A percentile compares a stretch with the other conserved stretches of the same genome.
phyloP scores from a whole-genome alignment of 2,888 invertebrate genomes.

The Hedya salicella region DNA sequence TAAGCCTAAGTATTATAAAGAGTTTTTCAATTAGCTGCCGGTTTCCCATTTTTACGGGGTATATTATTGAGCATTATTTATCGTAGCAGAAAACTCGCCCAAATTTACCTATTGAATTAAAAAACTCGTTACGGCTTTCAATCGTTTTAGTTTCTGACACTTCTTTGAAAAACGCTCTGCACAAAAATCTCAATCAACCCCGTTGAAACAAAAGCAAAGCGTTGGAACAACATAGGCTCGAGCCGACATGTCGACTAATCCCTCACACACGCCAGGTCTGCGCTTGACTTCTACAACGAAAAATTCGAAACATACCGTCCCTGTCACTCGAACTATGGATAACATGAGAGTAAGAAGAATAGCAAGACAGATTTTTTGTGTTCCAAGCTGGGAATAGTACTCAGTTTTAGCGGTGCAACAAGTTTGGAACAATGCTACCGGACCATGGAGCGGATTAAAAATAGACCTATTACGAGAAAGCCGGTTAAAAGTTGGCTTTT shows the following conservation, averaged over 20 bases:
- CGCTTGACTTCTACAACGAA: background rate
- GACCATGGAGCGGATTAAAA: slow-evolving; percentile 5
- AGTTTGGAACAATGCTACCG: slow-evolving; percentile 7
- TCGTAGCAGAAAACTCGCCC: too few species aligned
- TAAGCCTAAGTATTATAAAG: too few species aligned
- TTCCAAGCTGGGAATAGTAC: background rate
- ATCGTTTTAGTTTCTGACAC: background rate
- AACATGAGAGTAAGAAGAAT: background rate
- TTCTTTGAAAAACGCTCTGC: background rate
- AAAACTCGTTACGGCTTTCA: slow-evolving; percentile 2
- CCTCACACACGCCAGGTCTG: background rate
- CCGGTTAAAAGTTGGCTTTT: background rate
- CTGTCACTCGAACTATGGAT: background rate
- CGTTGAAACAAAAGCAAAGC: slow-evolving; percentile 1
- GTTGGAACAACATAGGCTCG: background rate
- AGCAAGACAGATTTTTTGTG: background rate
- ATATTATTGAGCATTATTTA: too few species aligned
- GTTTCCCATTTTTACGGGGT: too few species aligned
- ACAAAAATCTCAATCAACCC: slow-evolving; percentile 9
- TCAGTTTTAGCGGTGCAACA: slow-evolving; percentile 18
- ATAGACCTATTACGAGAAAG: slow-evolving; percentile 3
- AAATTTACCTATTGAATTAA: background rate
- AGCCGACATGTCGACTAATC: slow-evolving; percentile 11
- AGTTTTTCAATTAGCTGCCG: too few species aligned
- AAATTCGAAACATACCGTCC: background rate